Percentiles rank a stretch among this genome's conserved stretches.
Evolutionary conservation across 1,140 invertebrate genomes (phyloP).

Genomic region (Ceratitis capitata): DNA sequence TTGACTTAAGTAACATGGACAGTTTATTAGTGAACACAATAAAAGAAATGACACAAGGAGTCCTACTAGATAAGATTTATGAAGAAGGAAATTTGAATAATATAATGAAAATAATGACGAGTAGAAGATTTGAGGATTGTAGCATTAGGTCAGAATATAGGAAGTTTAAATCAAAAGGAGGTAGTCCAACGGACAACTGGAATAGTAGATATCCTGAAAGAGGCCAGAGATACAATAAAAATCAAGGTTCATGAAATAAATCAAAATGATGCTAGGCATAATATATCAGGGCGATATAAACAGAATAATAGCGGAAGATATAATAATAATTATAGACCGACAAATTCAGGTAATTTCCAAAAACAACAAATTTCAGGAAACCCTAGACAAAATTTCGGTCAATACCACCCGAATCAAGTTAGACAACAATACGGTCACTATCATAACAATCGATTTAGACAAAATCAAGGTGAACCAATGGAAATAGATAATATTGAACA

Average conservation of each 20-base stretch:
- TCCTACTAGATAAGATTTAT: too few relatives aligned
- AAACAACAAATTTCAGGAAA: too few relatives aligned
- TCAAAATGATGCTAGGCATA: neutral
- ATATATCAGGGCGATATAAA: neutral
- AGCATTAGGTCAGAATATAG: neutral
- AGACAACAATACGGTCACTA: too few relatives aligned
- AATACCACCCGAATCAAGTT: too few relatives aligned
- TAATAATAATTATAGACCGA: too few relatives aligned
- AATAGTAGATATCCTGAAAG: neutral
- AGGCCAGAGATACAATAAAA: neutral
- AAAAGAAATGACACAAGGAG: too few relatives aligned
- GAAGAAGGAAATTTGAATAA: neutral
- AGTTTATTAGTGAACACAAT: constrained; percentile 32
- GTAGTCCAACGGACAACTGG: neutral
- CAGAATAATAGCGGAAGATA: neutral
- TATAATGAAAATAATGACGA: neutral
- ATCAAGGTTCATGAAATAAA: neutral
- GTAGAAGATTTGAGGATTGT: neutral
- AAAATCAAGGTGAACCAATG: too few relatives aligned
- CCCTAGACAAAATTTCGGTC: too few relatives aligned
- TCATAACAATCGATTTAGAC: too few relatives aligned
- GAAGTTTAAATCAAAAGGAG: neutral
- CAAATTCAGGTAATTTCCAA: too few relatives aligned
- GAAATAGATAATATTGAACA: too few relatives aligned
- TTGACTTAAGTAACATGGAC: constrained; percentile 17